Conservation (phyloP, 2,113 vertebrate species). For the Puma concolor region DNA sequence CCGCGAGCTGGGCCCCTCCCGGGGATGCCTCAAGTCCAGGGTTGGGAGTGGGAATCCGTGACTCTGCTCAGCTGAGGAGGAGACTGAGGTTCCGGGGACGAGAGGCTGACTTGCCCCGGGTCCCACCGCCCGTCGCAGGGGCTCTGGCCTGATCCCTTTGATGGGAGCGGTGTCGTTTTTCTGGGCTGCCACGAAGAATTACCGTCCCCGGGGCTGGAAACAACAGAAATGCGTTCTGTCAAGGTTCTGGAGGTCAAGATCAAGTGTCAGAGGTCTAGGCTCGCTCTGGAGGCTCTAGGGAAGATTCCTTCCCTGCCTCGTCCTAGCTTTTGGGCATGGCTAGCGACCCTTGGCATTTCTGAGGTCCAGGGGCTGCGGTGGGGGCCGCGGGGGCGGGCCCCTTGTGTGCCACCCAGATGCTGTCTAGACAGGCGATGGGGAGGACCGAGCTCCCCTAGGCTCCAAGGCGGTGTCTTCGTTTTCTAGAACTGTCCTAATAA, state of each 20-base stretch:
- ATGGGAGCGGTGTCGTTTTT: background rate
- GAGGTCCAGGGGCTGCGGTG: rapidly evolving
- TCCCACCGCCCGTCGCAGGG: background rate
- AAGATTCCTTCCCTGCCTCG: background rate
- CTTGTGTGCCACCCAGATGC: background rate
- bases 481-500: background rate
- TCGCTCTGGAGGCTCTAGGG: background rate
- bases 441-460: background rate
- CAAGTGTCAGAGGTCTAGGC: background rate
- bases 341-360: background rate
- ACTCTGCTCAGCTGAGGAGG: background rate
- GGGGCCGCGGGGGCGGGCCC: background rate
- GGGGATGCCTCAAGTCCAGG: background rate
- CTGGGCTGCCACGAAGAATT: background rate
- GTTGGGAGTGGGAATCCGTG: background rate
- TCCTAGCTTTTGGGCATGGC: background rate
- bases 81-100: background rate
- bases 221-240: background rate
- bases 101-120: background rate
- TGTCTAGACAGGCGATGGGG: background rate
- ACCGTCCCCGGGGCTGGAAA: background rate
- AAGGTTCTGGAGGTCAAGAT: background rate
- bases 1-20: background rate
- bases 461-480: background rate
- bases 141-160: background rate